A percentile compares a stretch with the other conserved stretches of the same genome.
phyloP scores from a whole-genome alignment of 2,113 vertebrate species.

The Scolopax mira region DNA sequence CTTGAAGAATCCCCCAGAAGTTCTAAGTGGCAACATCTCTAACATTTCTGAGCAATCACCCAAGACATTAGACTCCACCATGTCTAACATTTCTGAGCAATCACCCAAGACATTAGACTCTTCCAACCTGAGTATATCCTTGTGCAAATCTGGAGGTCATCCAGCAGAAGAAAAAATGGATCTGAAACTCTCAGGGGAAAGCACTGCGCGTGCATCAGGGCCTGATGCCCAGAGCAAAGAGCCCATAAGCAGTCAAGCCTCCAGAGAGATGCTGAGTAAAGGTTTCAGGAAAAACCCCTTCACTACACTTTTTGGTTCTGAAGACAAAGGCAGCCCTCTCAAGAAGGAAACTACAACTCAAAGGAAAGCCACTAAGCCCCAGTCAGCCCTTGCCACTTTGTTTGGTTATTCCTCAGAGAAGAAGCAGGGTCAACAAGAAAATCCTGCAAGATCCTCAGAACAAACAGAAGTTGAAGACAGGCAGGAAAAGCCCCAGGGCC shows the following conservation, averaged over 20 bases:
- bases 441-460: background rate
- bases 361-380: slow-evolving; percentile 67
- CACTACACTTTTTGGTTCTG: slow-evolving; percentile 72
- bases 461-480: background rate
- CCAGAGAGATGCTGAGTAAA: slow-evolving; percentile 68
- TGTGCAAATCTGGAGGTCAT: background rate
- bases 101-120: slow-evolving; percentile 5
- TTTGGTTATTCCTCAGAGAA: slow-evolving; percentile 73
- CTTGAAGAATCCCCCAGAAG: background rate
- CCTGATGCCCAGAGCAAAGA: background rate
- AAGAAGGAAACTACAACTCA: slow-evolving; percentile 24
- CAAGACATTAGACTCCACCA: background rate
- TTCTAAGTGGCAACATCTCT: background rate
- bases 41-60: background rate
- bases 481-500: background rate
- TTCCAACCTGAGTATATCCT: background rate
- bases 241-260: slow-evolving; percentile 24
- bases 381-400: slow-evolving; percentile 73
- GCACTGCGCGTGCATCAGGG: background rate
- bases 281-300: slow-evolving; percentile 69
- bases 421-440: slow-evolving; percentile 17
- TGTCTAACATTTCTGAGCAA: background rate
- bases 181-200: background rate
- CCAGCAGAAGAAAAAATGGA: background rate
- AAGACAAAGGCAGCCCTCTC: slow-evolving; percentile 51